Evolutionary conservation across 2,888 invertebrate species (phyloP), one percentile per base, ranked within the genome.

Genomic region (Polydrusus cervinus): DNA sequence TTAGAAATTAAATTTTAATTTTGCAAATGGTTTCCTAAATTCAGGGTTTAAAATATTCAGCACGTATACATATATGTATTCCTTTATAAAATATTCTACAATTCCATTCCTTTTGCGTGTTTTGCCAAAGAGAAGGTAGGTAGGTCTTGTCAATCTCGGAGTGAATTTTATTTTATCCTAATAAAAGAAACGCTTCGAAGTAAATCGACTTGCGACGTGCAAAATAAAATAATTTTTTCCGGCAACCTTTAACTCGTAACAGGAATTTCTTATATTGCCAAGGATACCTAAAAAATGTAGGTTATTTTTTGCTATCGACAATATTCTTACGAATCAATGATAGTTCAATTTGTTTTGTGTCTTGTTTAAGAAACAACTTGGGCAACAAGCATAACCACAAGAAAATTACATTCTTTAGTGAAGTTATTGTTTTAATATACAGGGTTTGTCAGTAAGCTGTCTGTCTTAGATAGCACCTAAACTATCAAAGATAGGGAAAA

Each of bases 101-200:
- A 43, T 43, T 43, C n/a, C 43, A 43, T 13, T 6, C 13, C n/a
- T 10, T n/a, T 78, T 97, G 97, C 89, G 94, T 95, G 84, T 64
- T 95, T 95, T 88, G 95, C 95, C 81, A 92, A 86, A 95, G 95
- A 88, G 96, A 95, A 91, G 96, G 96, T 96, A 88, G 88, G 90
- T 81, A 60, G 60, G 62, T 51, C 47, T 70, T 75, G 75, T 67
- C 71, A 71, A 71, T 71, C 61, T 66, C 70, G 38, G 66, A 71
- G 60, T 70, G 55, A 61, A 75, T 61, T 60, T 53, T 66, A 60
- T 71, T 61, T 61, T 66, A 53, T 43, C 20, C 68, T 71, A 55
- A 70, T 70, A 70, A 70, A 70, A 70, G 69, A 70, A 71, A 71
- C 57, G 57, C 18, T 71, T n/a, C 38, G 16, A 60, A 38, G 57